Percentiles rank a stretch among this genome's conserved stretches.
These are phyloP conservation scores for Mythimna ferrago DNA, from an alignment of 2,888 invertebrate species.

Conservation along the genomic window DNA sequence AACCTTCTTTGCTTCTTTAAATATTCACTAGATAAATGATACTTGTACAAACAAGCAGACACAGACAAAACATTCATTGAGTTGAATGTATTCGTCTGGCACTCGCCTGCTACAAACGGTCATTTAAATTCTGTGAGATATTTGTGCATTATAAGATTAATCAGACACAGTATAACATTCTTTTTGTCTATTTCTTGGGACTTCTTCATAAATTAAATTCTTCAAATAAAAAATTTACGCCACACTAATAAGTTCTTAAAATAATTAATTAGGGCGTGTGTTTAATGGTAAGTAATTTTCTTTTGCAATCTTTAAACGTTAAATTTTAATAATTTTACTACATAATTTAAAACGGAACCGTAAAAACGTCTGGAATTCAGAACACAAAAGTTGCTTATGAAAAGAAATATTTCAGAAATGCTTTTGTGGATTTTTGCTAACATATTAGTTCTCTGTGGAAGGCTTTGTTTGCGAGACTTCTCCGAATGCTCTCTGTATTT, in stretches of 20 bases:
- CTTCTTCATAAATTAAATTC: background rate
- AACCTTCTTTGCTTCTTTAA: background rate
- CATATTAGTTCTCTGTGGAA: background rate
- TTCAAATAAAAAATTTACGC: background rate
- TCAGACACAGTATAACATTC: background rate
- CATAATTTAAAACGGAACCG: background rate
- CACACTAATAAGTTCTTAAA: background rate
- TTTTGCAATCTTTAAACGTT: background rate
- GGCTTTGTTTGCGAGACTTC: constrained; percentile 2
- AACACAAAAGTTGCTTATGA: background rate
- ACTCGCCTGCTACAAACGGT: background rate
- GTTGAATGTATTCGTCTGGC: background rate
- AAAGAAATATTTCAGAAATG: constrained; percentile 3
- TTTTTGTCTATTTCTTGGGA: background rate
- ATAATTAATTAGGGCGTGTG: background rate
- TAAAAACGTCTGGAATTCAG: background rate
- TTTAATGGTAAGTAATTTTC: background rate
- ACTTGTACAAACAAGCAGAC: background rate
- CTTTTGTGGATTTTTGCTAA: constrained; percentile 4
- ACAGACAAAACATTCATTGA: background rate
- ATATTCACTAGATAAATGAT: background rate
- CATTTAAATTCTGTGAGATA: background rate
- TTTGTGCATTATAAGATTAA: background rate
- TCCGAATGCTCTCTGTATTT: background rate
- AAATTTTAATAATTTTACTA: background rate